Percentiles rank a stretch among this genome's conserved stretches.
Evolutionary conservation across 2,888 invertebrate species (phyloP).

Genomic region (Diarsia dahlii): DNA sequence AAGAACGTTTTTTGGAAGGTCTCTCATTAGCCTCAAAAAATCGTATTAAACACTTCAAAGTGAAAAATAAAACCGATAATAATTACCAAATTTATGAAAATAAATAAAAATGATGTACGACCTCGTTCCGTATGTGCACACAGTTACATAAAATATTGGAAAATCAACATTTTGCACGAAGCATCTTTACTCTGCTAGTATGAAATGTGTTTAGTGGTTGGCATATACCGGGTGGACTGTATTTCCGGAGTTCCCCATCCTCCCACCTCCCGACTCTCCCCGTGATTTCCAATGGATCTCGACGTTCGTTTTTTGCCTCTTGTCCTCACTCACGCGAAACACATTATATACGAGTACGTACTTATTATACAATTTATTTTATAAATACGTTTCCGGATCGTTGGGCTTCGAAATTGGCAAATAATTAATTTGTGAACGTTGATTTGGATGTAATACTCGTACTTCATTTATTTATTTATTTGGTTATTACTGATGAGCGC

Average conservation of each 20-base stretch:
- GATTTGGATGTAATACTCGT: slow-evolving; percentile 46
- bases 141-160: slow-evolving; percentile 23
- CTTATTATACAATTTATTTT: slow-evolving; percentile 79
- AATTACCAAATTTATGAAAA: neutral
- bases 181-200: slow-evolving; percentile 54
- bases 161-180: slow-evolving; percentile 53
- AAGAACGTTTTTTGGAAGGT: neutral
- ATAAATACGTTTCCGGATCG: slow-evolving; percentile 67
- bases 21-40: neutral
- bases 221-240: slow-evolving; percentile 76
- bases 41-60: neutral
- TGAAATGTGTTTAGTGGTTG: slow-evolving; percentile 73
- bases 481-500: slow-evolving; percentile 22
- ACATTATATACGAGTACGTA: slow-evolving; percentile 73
- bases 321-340: slow-evolving; percentile 80
- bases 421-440: slow-evolving; percentile 58
- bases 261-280: slow-evolving; percentile 57
- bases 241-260: slow-evolving; percentile 71
- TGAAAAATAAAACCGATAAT: neutral
- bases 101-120: neutral
- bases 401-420: slow-evolving; percentile 60
- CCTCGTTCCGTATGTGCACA: slow-evolving; percentile 5
- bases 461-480: slow-evolving; percentile 39
- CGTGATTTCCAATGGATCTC: slow-evolving; percentile 80
- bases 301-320: slow-evolving; percentile 76